Evolutionary conservation across 2,113 vertebrate genomes (phyloP).

Genomic region (Psittacula cyanocephala): DNA sequence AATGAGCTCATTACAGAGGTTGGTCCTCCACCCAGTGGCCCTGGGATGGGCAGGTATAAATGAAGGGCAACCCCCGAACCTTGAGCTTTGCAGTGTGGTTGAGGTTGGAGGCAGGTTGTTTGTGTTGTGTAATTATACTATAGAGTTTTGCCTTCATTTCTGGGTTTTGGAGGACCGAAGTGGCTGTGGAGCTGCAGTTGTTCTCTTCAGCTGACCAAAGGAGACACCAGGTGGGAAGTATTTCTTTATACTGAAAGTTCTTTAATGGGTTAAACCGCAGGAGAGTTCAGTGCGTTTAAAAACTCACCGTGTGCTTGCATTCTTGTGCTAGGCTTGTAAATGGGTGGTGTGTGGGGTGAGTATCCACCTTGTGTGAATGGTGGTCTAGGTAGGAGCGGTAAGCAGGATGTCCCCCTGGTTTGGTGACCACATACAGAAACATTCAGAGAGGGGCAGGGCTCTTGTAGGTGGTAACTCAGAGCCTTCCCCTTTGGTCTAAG

Average conservation of each 20-base stretch:
- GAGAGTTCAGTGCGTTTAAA: background rate
- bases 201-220: background rate
- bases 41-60: background rate
- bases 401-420: rapidly evolving
- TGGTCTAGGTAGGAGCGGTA: too few species aligned
- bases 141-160: background rate
- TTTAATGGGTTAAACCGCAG: background rate
- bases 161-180: background rate
- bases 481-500: background rate
- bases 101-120: background rate
- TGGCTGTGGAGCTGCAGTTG: background rate
- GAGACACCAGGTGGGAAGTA: background rate
- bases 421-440: rapidly evolving
- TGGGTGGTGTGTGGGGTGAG: rapidly evolving
- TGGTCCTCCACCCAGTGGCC: too few species aligned
- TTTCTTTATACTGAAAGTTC: background rate
- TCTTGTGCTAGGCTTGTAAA: background rate
- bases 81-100: rapidly evolving
- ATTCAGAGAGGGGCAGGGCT: background rate
- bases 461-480: background rate
- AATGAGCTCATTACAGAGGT: rapidly evolving
- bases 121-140: rapidly evolving
- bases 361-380: too few species aligned
- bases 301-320: rapidly evolving
- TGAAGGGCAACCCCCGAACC: rapidly evolving